These are phyloP conservation scores for Dromiciops gliroides DNA, from an alignment of 2,113 vertebrate genomes.

Conservation along the genomic window DNA sequence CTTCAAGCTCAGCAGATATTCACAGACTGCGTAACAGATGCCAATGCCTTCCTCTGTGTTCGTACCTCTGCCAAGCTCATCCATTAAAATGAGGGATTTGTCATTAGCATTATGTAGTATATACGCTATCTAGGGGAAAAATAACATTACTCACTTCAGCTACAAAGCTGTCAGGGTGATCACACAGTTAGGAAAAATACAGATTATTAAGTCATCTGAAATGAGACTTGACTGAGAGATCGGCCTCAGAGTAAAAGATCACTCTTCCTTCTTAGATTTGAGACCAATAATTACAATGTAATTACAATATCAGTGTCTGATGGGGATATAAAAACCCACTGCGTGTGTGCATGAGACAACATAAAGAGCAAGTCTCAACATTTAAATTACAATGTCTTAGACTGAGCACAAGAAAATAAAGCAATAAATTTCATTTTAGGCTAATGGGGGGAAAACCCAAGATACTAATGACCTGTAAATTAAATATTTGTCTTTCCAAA, in stretches of 20 bases:
- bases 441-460: conserved; percentile 25
- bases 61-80: conserved; percentile 96
- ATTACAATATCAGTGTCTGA: conserved; percentile 9
- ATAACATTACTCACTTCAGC: conserved; percentile 58
- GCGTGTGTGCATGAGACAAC: conserved; percentile 33
- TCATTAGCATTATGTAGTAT: conserved; percentile 95
- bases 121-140: conserved; percentile 90
- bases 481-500: conserved; percentile 38
- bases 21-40: conserved; percentile 94
- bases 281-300: conserved; percentile 50
- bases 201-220: conserved; percentile 51
- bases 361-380: conserved; percentile 44
- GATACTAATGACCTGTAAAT: conserved; percentile 46
- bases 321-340: conserved; percentile 13
- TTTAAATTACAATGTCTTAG: conserved; percentile 44
- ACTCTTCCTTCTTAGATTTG: conserved; percentile 56
- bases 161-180: conserved; percentile 9
- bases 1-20: conserved; percentile 94
- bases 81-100: conserved; percentile 95
- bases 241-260: conserved; percentile 38
- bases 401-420: conserved; percentile 37
- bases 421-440: conserved; percentile 53
- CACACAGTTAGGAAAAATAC: conserved; percentile 40
- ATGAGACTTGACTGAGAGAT: conserved; percentile 54
- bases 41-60: conserved; percentile 96